Base-by-base conservation (phyloP, 2,113 vertebrate genomes). In the Lutjanus erythropterus region DNA sequence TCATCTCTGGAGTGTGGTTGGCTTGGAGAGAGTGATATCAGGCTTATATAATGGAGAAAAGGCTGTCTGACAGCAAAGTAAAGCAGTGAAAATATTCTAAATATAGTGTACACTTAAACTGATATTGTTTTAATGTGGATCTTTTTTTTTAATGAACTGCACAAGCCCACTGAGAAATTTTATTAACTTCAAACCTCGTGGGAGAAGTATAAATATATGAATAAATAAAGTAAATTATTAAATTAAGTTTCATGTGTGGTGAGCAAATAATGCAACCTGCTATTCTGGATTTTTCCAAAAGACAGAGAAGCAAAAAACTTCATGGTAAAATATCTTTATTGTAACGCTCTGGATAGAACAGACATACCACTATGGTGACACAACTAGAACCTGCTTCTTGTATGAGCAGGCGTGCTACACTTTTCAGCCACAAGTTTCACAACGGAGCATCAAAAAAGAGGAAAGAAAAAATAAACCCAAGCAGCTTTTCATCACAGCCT, bases 241-340 rank as follows among this genome's bases (percentile, higher is more conserved):
- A 27, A 46, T 60, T 33, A 8, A 35, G 14, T 44, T 14, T 16
- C 49, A 41, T 58, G 15, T 66, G 23, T 33, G 14, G 5, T 33
- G 16, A 49, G 23, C 1, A 60, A 62, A 53, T 39, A 25, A 66
- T 47, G 46, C n/a, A 66, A n/a, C 61, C 39, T 80, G 67, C 25
- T 50, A 7, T 19, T 55, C 23, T 59, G 6, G 37, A 55, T 16
- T 41, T 58, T 71, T 6, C 64, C n/a, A 56, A 75, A 69, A 80
- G 67, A 74, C 29, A 89, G 72, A 88, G 64, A 80, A 71, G 65
- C 70, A 71, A 66, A 52, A 33, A 47, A 33, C 68, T 8, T 84
- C 39, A 80, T 89, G 62, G 56, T 83, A 90, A 91, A 90, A 93
- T 85, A 77, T 76, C 58, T 92, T 93, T 90, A 92, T 91, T 91